Percentiles rank a stretch among this genome's conserved stretches.
These are phyloP conservation scores for Scylla paramamosain DNA, from an alignment of 1,140 invertebrate species.

Conservation along the genomic window DNA sequence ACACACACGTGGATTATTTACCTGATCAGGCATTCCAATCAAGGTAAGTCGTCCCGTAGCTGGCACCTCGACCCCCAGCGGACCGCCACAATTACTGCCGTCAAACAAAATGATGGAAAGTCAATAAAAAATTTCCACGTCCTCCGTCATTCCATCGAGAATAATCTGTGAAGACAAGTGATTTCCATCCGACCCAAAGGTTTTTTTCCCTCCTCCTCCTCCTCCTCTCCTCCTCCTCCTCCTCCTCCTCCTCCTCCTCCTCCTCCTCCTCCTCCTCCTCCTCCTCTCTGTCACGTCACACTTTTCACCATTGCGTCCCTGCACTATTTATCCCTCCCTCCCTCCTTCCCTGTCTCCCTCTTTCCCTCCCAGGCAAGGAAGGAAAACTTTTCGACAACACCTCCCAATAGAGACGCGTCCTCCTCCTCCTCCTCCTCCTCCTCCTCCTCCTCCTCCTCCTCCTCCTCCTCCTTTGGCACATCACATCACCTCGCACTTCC, in stretches of 20 bases:
- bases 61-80: neutral
- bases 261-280: neutral
- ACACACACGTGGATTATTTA: neutral
- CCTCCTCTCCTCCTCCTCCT: neutral
- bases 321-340: neutral
- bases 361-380: neutral
- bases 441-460: neutral
- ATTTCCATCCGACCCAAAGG: neutral
- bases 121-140: neutral
- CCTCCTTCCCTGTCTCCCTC: neutral
- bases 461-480: neutral
- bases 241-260: neutral
- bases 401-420: neutral
- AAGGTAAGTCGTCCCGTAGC: neutral
- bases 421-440: neutral
- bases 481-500: neutral
- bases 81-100: neutral
- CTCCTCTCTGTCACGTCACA: neutral
- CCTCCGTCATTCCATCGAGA: neutral
- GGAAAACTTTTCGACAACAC: neutral
- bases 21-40: neutral
- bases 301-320: neutral
- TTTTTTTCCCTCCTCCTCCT: neutral
- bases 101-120: conserved; percentile 36
- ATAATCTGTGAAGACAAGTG: conserved; percentile 34